Evolutionary conservation across 2,797 vertebrate genomes (phyloP).

Genomic region (Taenioides sp.): DNA sequence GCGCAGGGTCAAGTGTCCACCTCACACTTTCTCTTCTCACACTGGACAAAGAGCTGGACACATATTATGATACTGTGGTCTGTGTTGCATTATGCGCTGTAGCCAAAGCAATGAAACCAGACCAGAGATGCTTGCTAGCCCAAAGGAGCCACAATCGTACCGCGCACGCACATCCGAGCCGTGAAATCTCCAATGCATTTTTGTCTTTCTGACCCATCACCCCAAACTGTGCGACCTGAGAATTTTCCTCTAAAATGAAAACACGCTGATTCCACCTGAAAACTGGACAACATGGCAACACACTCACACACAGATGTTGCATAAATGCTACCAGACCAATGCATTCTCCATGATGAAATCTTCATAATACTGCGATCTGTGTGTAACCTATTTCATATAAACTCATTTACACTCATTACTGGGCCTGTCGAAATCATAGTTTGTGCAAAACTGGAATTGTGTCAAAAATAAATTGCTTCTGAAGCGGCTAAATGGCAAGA

Average conservation of each 20-base stretch:
- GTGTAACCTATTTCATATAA: constrained; percentile 26
- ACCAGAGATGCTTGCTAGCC: constrained; percentile 63
- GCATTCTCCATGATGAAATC: constrained; percentile 17
- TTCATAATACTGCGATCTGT: constrained; percentile 17
- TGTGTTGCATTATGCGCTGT: constrained; percentile 71
- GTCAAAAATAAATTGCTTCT: constrained; percentile 54
- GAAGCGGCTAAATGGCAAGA: constrained; percentile 60
- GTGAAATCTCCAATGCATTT: constrained; percentile 49
- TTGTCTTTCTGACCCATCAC: constrained; percentile 49
- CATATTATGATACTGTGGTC: constrained; percentile 55
- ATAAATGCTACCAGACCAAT: constrained; percentile 20
- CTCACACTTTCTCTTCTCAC: constrained; percentile 29
- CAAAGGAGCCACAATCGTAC: constrained; percentile 47
- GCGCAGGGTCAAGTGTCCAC: constrained; percentile 65
- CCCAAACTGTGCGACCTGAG: constrained; percentile 23
- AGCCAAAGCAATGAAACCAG: constrained; percentile 74
- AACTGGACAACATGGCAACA: constrained; percentile 11
- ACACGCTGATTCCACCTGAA: constrained; percentile 35
- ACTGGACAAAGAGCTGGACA: constrained; percentile 34
- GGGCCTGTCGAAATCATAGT: constrained; percentile 48
- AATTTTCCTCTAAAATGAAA: constrained; percentile 20
- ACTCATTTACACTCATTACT: constrained; percentile 44
- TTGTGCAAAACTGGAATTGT: constrained; percentile 41
- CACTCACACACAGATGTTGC: constrained; percentile 26
- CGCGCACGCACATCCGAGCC: constrained; percentile 45